Evolutionary conservation across 2,888 invertebrate genomes (phyloP).

Genomic region (Orgyia antiqua): DNA sequence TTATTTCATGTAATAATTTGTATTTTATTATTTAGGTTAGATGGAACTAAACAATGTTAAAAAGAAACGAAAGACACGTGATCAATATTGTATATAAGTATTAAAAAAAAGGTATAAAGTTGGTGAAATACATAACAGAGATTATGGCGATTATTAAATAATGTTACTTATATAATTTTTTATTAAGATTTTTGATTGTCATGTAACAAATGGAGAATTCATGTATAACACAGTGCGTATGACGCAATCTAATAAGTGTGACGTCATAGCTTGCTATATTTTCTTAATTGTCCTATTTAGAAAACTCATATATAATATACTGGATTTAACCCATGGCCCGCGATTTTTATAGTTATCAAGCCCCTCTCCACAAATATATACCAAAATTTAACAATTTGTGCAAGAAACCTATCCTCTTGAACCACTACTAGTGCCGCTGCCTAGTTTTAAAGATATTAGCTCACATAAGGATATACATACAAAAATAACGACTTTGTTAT

Average conservation of each 20-base stretch:
- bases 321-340: too few relatives aligned
- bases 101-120: constrained; percentile 39
- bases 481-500: too few relatives aligned
- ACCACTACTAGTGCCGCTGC: too few relatives aligned
- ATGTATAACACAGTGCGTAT: constrained; percentile 1
- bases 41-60: constrained; percentile 65
- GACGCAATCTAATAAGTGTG: background rate
- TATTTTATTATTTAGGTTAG: constrained; percentile 46
- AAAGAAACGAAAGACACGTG: constrained; percentile 62
- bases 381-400: too few relatives aligned
- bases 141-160: constrained; percentile 31
- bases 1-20: constrained; percentile 19
- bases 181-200: constrained; percentile 8
- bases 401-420: too few relatives aligned
- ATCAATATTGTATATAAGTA: constrained; percentile 56
- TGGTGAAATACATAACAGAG: constrained; percentile 16
- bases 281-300: too few relatives aligned
- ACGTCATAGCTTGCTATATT: constrained; percentile 7
- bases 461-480: too few relatives aligned
- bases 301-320: too few relatives aligned
- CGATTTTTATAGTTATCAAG: too few relatives aligned
- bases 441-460: too few relatives aligned
- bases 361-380: too few relatives aligned
- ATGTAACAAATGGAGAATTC: constrained; percentile 6
- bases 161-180: constrained; percentile 35